phyloP scores from a whole-genome alignment of 2,797 vertebrate species.

The Pangasius mekongensis region DNA sequence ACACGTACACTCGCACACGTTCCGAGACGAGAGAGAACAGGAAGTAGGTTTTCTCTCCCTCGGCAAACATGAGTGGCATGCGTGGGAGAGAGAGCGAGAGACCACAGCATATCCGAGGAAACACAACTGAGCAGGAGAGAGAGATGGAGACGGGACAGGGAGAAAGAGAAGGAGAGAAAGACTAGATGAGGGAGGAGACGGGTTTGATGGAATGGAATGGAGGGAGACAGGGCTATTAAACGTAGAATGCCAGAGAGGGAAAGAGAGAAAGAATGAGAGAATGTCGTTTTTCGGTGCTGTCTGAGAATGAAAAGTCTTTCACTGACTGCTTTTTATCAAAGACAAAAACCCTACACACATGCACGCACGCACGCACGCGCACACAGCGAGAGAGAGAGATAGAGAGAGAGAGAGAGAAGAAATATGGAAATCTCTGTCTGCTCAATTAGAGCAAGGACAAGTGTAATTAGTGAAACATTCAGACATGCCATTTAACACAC shows the following conservation, averaged over 20 bases:
- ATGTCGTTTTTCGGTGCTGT: neutral
- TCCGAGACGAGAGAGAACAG: constrained; percentile 18
- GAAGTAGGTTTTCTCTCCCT: constrained; percentile 15
- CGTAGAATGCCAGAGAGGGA: neutral
- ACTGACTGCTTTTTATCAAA: constrained; percentile 17
- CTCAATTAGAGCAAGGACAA: neutral
- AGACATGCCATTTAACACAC: constrained; percentile 7
- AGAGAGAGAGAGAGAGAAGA: neutral
- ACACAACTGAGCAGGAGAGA: neutral
- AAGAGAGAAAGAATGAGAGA: neutral
- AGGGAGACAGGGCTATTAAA: constrained; percentile 54
- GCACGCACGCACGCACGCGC: neutral
- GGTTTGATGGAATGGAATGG: constrained; percentile 28
- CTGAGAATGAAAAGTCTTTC: constrained; percentile 22
- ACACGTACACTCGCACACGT: neutral
- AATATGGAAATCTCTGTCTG: neutral
- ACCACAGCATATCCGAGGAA: constrained; percentile 11
- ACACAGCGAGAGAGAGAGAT: neutral
- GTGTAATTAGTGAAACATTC: constrained; percentile 12
- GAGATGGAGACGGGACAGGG: neutral
- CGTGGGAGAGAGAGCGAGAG: constrained; percentile 42
- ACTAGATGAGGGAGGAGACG: constrained; percentile 7
- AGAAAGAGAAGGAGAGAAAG: constrained; percentile 3
- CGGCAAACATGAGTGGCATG: constrained; percentile 39
- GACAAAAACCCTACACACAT: constrained; percentile 10